Percentiles rank a stretch among this genome's conserved stretches.
These are phyloP conservation scores for Agapornis canus DNA, from an alignment of 2,797 vertebrate genomes.

Conservation along the genomic window DNA sequence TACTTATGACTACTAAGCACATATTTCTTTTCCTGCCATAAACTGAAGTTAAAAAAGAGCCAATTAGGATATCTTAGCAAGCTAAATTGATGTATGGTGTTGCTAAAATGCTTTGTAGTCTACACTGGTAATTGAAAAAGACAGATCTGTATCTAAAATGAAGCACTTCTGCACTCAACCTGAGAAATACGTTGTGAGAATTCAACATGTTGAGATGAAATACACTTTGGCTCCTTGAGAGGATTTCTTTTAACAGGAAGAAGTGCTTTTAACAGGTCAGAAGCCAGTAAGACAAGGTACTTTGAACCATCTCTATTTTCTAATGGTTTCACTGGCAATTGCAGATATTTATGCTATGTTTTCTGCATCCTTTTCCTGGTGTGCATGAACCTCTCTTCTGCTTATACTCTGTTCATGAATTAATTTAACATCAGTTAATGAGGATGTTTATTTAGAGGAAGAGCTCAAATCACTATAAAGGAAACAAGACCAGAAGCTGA, in stretches of 20 bases:
- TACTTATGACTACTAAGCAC: neutral
- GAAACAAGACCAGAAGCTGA: neutral
- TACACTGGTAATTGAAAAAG: neutral
- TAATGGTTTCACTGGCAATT: neutral
- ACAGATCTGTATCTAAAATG: neutral
- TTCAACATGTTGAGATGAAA: neutral
- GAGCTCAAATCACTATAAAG: neutral
- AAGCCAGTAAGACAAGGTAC: neutral
- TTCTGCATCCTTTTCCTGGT: neutral
- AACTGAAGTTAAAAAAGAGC: neutral
- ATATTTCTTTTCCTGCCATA: neutral
- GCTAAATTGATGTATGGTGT: neutral
- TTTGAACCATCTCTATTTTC: neutral
- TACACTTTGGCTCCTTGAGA: neutral
- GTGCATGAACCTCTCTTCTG: neutral
- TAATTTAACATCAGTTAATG: neutral
- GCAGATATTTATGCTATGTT: neutral
- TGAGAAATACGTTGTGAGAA: neutral
- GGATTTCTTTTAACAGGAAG: neutral
- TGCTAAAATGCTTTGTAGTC: conserved; percentile 25
- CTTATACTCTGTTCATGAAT: neutral
- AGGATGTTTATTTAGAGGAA: neutral
- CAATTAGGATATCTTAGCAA: neutral
- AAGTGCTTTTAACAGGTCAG: neutral
- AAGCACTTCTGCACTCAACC: neutral